These are phyloP conservation scores for Brachyalestes nurse DNA, from an alignment of 2,797 vertebrate species.

Conservation along the genomic window DNA sequence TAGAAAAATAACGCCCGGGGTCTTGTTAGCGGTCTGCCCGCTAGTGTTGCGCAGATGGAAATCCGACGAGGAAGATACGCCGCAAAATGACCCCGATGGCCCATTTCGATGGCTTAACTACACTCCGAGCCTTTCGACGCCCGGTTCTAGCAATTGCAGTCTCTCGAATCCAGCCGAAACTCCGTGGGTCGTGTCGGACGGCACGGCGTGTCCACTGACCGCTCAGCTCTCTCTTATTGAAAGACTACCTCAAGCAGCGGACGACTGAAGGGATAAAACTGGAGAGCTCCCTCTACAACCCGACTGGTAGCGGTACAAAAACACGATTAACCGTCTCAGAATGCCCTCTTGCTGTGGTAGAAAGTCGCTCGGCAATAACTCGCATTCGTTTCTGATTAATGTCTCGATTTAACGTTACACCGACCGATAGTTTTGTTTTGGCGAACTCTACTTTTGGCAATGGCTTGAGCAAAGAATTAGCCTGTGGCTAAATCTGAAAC, in stretches of 20 bases:
- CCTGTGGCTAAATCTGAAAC: not conserved
- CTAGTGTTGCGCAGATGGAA: constrained; percentile 53
- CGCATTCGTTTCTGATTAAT: not conserved
- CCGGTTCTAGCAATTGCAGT: not conserved
- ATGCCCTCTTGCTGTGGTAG: constrained; percentile 54
- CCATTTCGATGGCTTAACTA: constrained; percentile 27
- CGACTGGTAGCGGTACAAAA: constrained; percentile 81
- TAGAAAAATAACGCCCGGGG: not conserved
- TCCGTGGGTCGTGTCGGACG: constrained; percentile 32
- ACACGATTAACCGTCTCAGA: constrained; percentile 62
- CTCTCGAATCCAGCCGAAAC: not conserved
- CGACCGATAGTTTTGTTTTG: constrained; percentile 16
- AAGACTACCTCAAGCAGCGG: constrained; percentile 70
- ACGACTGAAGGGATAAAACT: constrained; percentile 69
- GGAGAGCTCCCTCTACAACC: constrained; percentile 87
- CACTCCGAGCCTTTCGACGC: not conserved
- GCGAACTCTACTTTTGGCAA: not conserved
- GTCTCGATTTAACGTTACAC: not conserved
- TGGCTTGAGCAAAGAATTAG: not conserved
- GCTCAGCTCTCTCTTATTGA: constrained; percentile 69
- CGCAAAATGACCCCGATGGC: constrained; percentile 43
- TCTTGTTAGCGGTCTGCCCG: constrained; percentile 27
- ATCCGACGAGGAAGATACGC: constrained; percentile 61
- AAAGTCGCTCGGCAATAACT: constrained; percentile 36
- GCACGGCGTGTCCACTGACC: constrained; percentile 64